Conservation (phyloP, 2,888 invertebrate species). For the Keiferia lycopersicella region DNA sequence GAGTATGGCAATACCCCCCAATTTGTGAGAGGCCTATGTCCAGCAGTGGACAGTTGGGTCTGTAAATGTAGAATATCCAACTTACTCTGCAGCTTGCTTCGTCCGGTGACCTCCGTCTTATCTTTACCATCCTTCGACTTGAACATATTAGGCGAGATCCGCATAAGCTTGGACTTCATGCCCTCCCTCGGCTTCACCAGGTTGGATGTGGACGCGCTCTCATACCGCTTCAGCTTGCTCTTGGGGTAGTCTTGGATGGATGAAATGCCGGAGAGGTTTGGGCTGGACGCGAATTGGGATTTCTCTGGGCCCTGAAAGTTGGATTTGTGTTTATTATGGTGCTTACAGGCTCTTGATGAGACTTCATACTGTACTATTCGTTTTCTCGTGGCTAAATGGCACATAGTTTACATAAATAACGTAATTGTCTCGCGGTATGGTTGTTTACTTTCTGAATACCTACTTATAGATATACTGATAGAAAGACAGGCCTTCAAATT, state of each 20-base stretch:
- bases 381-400: too few relatives aligned
- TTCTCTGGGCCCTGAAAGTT: conserved; percentile 60
- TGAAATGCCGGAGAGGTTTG: conserved; percentile 58
- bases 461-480: too few relatives aligned
- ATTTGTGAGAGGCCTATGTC: too few relatives aligned
- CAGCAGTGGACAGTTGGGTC: too few relatives aligned
- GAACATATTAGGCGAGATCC: conserved; percentile 54
- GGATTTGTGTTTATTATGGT: not conserved
- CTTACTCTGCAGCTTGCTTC: conserved; percentile 61
- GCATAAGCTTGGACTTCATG: conserved; percentile 54
- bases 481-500: too few relatives aligned
- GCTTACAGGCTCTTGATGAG: too few relatives aligned
- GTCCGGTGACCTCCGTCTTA: conserved; percentile 33
- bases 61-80: conserved; percentile 28
- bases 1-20: too few relatives aligned
- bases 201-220: conserved; percentile 65
- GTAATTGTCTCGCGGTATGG: too few relatives aligned
- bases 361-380: too few relatives aligned
- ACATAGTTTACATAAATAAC: too few relatives aligned
- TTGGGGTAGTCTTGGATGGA: conserved; percentile 47
- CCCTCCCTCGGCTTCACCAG: conserved; percentile 44
- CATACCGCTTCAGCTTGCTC: conserved; percentile 51
- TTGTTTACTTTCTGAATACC: too few relatives aligned
- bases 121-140: not conserved
- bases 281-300: conserved; percentile 68